Percentiles rank a stretch among this genome's conserved stretches.
phyloP scores from a whole-genome alignment of 2,797 vertebrate species.

The Arremon brunneinucha region DNA sequence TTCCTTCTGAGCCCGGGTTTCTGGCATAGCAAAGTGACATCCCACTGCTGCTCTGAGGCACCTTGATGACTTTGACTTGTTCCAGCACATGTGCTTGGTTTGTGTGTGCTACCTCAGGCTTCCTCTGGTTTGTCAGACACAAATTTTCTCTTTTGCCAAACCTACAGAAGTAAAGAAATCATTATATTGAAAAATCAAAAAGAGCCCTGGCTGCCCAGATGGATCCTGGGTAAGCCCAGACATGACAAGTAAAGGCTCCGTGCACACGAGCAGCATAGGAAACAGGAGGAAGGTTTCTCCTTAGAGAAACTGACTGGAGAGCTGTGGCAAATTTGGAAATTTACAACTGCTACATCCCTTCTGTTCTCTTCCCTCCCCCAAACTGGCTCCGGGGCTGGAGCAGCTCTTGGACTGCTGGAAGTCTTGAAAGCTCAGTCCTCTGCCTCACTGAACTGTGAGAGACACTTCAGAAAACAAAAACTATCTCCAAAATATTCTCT shows the following conservation, averaged over 20 bases:
- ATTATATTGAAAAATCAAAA: not conserved
- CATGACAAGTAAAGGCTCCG: not conserved
- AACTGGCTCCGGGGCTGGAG: not conserved
- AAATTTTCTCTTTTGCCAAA: not conserved
- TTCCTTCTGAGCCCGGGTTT: not conserved
- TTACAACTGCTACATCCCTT: not conserved
- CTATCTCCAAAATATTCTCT: not conserved
- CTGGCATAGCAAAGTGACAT: not conserved
- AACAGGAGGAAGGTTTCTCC: not conserved
- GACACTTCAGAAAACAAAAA: not conserved
- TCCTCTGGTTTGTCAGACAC: not conserved
- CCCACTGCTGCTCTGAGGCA: not conserved
- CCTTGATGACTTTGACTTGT: not conserved
- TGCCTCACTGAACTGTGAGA: not conserved
- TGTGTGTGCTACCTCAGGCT: not conserved
- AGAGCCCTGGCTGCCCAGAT: conserved; percentile 17
- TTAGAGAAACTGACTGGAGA: not conserved
- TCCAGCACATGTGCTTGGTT: not conserved
- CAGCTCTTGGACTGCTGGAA: not conserved
- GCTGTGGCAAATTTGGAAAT: not conserved
- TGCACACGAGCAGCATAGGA: not conserved
- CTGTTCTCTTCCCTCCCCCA: accelerated
- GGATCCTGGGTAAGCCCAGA: conserved; percentile 52
- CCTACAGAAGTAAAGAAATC: conserved; percentile 25
- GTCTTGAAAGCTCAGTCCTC: not conserved